phyloP scores from a whole-genome alignment of 1,140 invertebrate species.

The Idris sp. region DNA sequence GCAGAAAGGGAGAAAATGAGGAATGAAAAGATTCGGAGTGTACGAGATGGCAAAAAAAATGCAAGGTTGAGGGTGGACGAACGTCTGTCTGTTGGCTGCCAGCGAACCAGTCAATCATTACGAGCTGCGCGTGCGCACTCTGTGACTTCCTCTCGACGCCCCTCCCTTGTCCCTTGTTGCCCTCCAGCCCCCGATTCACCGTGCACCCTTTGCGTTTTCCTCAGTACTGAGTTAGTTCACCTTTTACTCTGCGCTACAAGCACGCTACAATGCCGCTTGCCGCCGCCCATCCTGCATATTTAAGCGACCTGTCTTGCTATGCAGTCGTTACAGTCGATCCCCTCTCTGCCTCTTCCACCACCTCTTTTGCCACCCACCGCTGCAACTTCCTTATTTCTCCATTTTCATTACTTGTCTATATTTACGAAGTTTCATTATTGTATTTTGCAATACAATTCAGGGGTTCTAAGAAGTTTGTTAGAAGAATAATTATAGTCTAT shows the following conservation, averaged over 20 bases:
- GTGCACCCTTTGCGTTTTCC: constrained; percentile 69
- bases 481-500: too few species aligned
- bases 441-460: too few species aligned
- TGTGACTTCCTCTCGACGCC: constrained; percentile 56
- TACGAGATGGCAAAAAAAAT: constrained; percentile 50
- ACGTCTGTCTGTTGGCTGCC: constrained; percentile 79
- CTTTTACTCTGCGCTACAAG: constrained; percentile 74
- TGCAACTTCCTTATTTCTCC: constrained; percentile 48
- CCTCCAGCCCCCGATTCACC: constrained; percentile 45
- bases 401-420: constrained; percentile 41
- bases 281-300: constrained; percentile 79
- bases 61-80: constrained; percentile 67
- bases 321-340: constrained; percentile 70
- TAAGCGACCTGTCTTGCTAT: constrained; percentile 77
- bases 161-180: constrained; percentile 44
- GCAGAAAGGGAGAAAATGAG: constrained; percentile 52
- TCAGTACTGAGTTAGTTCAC: constrained; percentile 70
- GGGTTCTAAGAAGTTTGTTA: too few species aligned
- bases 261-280: constrained; percentile 73
- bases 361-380: constrained; percentile 48
- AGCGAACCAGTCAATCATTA: constrained; percentile 80
- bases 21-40: constrained; percentile 45
- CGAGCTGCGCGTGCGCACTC: constrained; percentile 74
- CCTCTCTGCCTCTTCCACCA: constrained; percentile 23
- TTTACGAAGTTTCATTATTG: constrained; percentile 8